Percentiles rank a stretch among this genome's conserved stretches.
Evolutionary conservation across 1,140 invertebrate species (phyloP).

Genomic region (Trichomalopsis sarcophagae): DNA sequence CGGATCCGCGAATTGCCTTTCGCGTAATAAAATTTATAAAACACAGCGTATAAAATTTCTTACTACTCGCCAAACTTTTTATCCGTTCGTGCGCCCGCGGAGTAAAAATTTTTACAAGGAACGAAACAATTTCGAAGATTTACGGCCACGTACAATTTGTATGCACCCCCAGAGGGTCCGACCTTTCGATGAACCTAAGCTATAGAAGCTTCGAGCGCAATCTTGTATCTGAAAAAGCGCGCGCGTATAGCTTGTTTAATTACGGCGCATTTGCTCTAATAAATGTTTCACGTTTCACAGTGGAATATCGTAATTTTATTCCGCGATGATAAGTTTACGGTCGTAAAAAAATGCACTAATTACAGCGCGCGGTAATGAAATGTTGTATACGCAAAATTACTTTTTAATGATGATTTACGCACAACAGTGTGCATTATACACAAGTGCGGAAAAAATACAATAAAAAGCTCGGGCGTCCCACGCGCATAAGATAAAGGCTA

Average conservation of each 20-base stretch:
- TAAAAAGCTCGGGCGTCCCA: neutral
- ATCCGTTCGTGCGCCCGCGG: neutral
- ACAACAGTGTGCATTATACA: neutral
- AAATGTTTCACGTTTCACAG: constrained; percentile 14
- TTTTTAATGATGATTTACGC: constrained; percentile 39
- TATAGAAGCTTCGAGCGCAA: no score
- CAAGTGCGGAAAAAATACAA: neutral
- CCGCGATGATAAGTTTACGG: constrained; percentile 35
- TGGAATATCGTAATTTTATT: constrained; percentile 24
- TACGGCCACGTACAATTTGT: neutral
- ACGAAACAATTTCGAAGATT: constrained; percentile 1
- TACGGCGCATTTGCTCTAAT: neutral
- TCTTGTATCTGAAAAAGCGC: neutral
- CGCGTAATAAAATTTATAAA: constrained; percentile 26
- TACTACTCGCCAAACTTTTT: constrained; percentile 4
- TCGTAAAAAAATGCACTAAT: constrained; percentile 36
- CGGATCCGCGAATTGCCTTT: constrained; percentile 5
- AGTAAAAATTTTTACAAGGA: constrained; percentile 27
- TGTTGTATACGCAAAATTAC: constrained; percentile 34
- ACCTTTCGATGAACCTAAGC: no score
- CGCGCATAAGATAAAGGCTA: constrained; percentile 10
- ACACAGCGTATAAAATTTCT: constrained; percentile 16
- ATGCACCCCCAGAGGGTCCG: neutral
- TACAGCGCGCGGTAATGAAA: constrained; percentile 34
- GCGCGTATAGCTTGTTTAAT: neutral